Base-by-base conservation (phyloP, 2,888 invertebrate species). In the Chrysotoxum bicinctum region DNA sequence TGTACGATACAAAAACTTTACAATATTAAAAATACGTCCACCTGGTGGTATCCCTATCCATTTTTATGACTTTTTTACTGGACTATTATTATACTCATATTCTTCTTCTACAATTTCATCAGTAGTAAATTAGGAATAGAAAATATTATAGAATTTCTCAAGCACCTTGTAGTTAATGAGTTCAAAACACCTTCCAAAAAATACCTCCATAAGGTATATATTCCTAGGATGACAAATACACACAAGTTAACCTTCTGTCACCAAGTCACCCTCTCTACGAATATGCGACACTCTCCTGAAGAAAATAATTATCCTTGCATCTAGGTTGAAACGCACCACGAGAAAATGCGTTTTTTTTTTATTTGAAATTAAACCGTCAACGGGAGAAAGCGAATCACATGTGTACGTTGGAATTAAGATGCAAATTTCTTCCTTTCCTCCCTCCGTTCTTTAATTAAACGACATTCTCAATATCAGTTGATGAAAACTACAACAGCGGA, bases 401-500 rank as follows among this genome's bases (percentile, higher is more conserved):
- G 78, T 32, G 43, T 16, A 72, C 35, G 76, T 73, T 56, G 73
- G 78, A 69, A 78, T 50, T 78, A 74, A 83, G 73, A 83, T 74
- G 56, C 56, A 82, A 82, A 68, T 66, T 45, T 48, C 48, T 32
- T 70, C 40, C 23, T 66, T 54, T 70, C 7, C 26, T 50, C 7
- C 26, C 26, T 50, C 26, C 14, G 40, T 37, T 14, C 21, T 58
- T 37, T 43, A 62, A 62, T 43, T 62, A 62, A 16, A 43, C 40
- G n/a, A 43, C 40, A 43, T 62, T 62, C 60, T 62, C 23, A 26
- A 62, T 16, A 62, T 58, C 21, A 26, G 10, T 43, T 26, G 26
- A 62, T 23, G 40, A 62, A 12, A 37, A 23, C 16, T 3, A 56
- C 35, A 21, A 35, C 58, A 35, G 21, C 26, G 26, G 26, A 62